Evolutionary conservation across 2,888 invertebrate species (phyloP).

Genomic region (Stomorhina lunata): DNA sequence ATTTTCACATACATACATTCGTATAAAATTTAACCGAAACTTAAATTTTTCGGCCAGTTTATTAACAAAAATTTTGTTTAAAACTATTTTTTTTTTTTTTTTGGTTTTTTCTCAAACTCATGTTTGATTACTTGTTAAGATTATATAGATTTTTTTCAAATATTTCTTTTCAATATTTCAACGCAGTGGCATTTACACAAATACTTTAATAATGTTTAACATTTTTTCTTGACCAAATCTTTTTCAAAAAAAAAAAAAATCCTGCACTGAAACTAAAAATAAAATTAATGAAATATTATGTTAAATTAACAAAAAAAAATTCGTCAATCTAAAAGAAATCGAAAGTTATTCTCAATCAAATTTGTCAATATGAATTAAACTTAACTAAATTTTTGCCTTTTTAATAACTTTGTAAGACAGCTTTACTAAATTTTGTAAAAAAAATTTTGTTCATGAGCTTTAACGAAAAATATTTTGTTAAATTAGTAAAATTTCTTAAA

Average conservation of each 20-base stretch:
- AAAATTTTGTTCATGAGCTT: no score
- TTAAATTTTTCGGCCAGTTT: not conserved
- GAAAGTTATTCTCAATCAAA: no score
- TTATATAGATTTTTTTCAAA: conserved; percentile 48
- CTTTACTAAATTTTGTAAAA: no score
- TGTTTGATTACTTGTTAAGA: conserved; percentile 66
- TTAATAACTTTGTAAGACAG: no score
- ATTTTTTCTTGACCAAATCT: conserved; percentile 52
- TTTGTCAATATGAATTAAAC: no score
- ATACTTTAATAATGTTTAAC: conserved; percentile 64
- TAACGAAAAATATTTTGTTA: no score
- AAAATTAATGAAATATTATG: no score
- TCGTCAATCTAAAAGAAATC: no score
- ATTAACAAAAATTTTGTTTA: conserved; percentile 22
- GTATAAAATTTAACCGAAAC: not conserved
- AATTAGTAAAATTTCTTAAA: no score
- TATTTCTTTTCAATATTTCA: conserved; percentile 60
- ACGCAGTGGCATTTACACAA: conserved; percentile 66
- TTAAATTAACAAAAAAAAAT: no score
- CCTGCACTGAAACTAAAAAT: not conserved
- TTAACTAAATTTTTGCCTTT: no score
- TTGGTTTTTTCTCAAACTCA: conserved; percentile 34
- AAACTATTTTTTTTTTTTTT: conserved; percentile 28
- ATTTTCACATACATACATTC: not conserved
- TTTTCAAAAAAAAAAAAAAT: not conserved